Conservation (phyloP, 2,113 vertebrate species). For the Rutilus rutilus region DNA sequence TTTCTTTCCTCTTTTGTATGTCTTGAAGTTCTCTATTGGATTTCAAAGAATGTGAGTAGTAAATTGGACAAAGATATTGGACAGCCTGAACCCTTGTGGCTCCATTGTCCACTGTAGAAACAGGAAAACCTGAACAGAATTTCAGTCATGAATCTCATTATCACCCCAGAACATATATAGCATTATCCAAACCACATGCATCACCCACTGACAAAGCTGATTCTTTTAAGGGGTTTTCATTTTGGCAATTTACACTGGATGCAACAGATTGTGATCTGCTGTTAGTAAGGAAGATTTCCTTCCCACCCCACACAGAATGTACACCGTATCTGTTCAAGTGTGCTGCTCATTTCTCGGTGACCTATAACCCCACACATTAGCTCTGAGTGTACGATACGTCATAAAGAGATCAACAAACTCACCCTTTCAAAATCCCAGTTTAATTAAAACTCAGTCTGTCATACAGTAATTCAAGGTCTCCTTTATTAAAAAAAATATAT, state of each 20-base stretch:
- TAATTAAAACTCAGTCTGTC: slow-evolving; percentile 77
- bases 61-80: slow-evolving; percentile 20
- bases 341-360: slow-evolving; percentile 48
- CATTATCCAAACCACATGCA: not conserved
- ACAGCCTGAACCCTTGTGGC: not conserved
- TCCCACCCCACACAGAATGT: not conserved
- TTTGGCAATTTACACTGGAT: not conserved
- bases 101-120: not conserved
- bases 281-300: not conserved
- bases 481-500: slow-evolving; percentile 72
- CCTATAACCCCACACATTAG: slow-evolving; percentile 64
- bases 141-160: slow-evolving; percentile 10
- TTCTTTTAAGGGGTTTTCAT: slow-evolving; percentile 20
- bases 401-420: slow-evolving; percentile 74
- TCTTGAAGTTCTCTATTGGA: slow-evolving; percentile 24
- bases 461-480: slow-evolving; percentile 74
- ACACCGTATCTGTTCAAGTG: not conserved
- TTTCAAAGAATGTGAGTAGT: slow-evolving; percentile 37
- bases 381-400: slow-evolving; percentile 55
- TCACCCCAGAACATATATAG: not conserved
- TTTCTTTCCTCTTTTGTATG: slow-evolving; percentile 1
- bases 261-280: not conserved
- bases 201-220: not conserved
- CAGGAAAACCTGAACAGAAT: not conserved
- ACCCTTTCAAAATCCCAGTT: slow-evolving; percentile 77